Evolutionary conservation across 2,113 vertebrate species (phyloP), one percentile per base, ranked within the genome.

Genomic region (Callionymus lyra): DNA sequence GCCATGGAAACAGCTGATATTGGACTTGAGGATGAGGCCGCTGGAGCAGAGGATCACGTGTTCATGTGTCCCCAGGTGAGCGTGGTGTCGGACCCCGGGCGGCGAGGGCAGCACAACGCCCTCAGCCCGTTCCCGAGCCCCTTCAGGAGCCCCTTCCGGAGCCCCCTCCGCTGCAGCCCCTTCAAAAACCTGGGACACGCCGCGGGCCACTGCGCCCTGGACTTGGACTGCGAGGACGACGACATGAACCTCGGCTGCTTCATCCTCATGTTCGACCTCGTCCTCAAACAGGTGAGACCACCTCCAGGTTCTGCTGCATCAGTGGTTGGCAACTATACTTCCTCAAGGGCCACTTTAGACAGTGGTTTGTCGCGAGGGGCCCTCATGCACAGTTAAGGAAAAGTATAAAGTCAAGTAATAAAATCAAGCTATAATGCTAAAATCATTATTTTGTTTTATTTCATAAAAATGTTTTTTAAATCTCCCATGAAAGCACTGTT

Each of bases 241-340:
- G 95, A 98, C 74, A 94, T 97, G 91, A 99, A 99, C 82, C 86
- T 99, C 50, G 90, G 90, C 80, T 98, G 93, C 82, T 98, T 98
- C 82, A 99, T 99, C 76, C 90, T 99, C 63, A 98, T 99, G 95
- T 97, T 99, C 72, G 95, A 99, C 73, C 91, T 99, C 76, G 87
- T 99, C 72, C 76, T 99, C 47, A 98, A 99, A 76, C 95, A 99
- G 93, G 95, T 99, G 83, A 71, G 21, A 27, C 4, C 21, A 27
- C 21, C 21, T 27, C n/a, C n/a, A n/a, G n/a, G n/a, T n/a, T n/a
- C n/a, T n/a, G n/a, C n/a, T n/a, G n/a, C n/a, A n/a, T n/a, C n/a
- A n/a, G n/a, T n/a, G n/a, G n/a, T n/a, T n/a, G n/a, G n/a, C n/a
- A n/a, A n/a, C n/a, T n/a, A n/a, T n/a, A n/a, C n/a, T n/a, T n/a